Base-by-base conservation (phyloP, 2,888 invertebrate species). In the Scrobipalpa costella region DNA sequence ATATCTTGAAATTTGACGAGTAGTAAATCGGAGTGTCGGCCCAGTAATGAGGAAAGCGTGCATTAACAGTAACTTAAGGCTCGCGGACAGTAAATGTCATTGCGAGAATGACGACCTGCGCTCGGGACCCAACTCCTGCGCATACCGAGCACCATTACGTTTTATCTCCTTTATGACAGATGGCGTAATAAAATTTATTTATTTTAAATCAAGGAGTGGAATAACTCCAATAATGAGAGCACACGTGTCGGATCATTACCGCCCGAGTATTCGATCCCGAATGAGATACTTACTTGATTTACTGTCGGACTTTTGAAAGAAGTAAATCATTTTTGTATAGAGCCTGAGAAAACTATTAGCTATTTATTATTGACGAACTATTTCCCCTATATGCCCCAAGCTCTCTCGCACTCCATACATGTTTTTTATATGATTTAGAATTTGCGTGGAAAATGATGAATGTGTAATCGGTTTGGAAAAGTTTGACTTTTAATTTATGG, bases 271-370 rank as follows among this genome's bases (percentile, higher is more conserved):
- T 78, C 83, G 81, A 81, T 79, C 77, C 73, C 75, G 74, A 69
- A 66, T 75, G 83, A 82, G 81, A 88, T 85, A 81, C 79, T 81
- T 77, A 69, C 80, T 78, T 90, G 90, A 91, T 90, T 91, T 91
- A 91, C 85, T 82, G 83, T 82, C 73, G 73, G 85, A 88, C 87
- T 88, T 88, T 89, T 84, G 88, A 89, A 80, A 79, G 79, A 78
- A 84, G 80, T 90, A 90, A 90, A 90, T 91, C 90, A 90, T 84
- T 75, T 85, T 80, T 88, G 82, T 88, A 89, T 87, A 80, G 84
- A 87, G 86, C 81, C 88, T 84, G 84, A 88, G 86, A 90, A 86
- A 90, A 91, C 88, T 90, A 91, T 90, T 90, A 89, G 85, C 85
- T 13, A 88, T 87, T 89, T 87, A 84, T 86, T 89, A 88, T 85